Conservation (phyloP, 2,888 invertebrate species). For the Serripes groenlandicus region DNA sequence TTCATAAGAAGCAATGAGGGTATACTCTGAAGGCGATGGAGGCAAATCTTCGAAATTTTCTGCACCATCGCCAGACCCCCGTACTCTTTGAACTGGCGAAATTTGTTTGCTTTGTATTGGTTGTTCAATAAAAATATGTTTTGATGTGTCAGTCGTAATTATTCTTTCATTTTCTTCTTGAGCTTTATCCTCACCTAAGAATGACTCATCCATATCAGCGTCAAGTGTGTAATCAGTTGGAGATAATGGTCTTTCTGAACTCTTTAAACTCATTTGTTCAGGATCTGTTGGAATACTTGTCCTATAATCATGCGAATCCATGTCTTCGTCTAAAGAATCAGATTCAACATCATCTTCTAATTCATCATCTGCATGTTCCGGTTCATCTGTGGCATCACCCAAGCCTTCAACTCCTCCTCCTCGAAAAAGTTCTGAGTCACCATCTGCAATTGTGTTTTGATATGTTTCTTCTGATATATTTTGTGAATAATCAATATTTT, state of each 20-base stretch:
- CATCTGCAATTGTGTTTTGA: neutral
- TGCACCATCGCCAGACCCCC: conserved; percentile 57
- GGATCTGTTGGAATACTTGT: conserved; percentile 32
- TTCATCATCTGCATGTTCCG: neutral
- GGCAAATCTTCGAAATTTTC: conserved; percentile 76
- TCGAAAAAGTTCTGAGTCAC: neutral
- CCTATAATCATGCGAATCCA: conserved; percentile 52
- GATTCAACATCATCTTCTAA: conserved; percentile 54
- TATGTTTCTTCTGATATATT: neutral
- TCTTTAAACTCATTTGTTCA: conserved; percentile 61
- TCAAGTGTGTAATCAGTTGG: conserved; percentile 82
- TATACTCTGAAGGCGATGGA: conserved; percentile 85
- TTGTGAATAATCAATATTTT: conserved; percentile 10
- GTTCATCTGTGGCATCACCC: neutral
- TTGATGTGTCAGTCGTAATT: conserved; percentile 80
- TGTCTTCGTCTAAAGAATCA: conserved; percentile 58
- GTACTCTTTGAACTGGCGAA: conserved; percentile 27
- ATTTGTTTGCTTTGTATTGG: conserved; percentile 68
- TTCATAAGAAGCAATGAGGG: conserved; percentile 82
- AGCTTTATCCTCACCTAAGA: conserved; percentile 45
- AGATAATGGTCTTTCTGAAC: conserved; percentile 78
- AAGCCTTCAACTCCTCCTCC: neutral
- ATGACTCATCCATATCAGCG: conserved; percentile 76
- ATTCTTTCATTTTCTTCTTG: conserved; percentile 72
- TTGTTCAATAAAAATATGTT: conserved; percentile 84